Base-by-base conservation (phyloP, 2,113 vertebrate genomes). In the Cygnus atratus region DNA sequence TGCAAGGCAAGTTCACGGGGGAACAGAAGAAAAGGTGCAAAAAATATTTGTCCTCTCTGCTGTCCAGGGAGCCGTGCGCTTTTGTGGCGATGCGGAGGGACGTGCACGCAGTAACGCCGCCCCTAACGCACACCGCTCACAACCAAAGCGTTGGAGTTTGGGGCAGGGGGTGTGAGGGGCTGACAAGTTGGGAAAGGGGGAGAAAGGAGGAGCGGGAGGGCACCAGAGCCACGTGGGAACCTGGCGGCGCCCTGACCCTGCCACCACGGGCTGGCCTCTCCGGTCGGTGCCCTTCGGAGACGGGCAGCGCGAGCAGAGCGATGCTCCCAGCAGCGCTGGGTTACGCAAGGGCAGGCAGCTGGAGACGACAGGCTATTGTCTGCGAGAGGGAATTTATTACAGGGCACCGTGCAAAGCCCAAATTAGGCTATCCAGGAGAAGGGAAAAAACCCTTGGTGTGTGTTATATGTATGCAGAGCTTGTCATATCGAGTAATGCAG, bases 391-490 rank as follows among this genome's bases (percentile, higher is more conserved):
- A 88, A 95, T 95, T 91, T 93, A 95, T 94, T 73, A 33, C 86
- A 76, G 88, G 90, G 92, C 81, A 91, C 85, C 82, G 58, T 35
- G 63, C 74, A 77, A 89, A 95, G 77, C 71, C 94, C 75, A 85
- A 88, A 90, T 93, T 93, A 94, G 94, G 87, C 93, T 95, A 91
- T 52, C 80, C 83, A 61, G 62, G 78, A 72, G 61, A 90, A 89
- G 58, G 2, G 16, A 61, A 72, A 18, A 29, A 7, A 33, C 50
- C 33, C 66, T 75, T 35, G 55, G 87, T 68, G 79, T 71, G 88
- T 86, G 93, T 92, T 88, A 81, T 93, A 76, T 88, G 90, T 91
- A 93, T 97, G 94, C 82, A 87, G 62, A 78, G 78, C 79, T 92
- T 89, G 92, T 95, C 93, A 75, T 75, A 33, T 10, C 70, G n/a